phyloP scores from a whole-genome alignment of 2,888 invertebrate genomes.

The Pardosa pseudoannulata region DNA sequence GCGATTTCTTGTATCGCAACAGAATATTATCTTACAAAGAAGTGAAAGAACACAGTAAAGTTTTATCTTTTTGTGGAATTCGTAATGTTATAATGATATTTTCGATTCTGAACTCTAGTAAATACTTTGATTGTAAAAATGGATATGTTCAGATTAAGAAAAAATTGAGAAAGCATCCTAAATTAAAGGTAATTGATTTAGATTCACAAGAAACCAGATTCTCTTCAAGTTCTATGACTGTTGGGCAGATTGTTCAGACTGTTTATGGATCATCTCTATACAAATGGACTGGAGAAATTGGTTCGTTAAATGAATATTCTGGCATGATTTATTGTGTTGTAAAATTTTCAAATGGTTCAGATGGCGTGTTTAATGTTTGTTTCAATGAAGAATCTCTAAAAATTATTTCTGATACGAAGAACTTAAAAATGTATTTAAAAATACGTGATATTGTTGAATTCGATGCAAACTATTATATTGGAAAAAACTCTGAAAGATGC shows the following conservation, averaged over 20 bases:
- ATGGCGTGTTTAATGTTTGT: constrained; percentile 32
- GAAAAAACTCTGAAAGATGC: not conserved
- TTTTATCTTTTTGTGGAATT: constrained; percentile 26
- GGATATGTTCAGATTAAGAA: constrained; percentile 5
- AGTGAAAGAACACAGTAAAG: constrained; percentile 23
- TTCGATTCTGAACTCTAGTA: constrained; percentile 24
- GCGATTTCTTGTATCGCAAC: constrained; percentile 26
- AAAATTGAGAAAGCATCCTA: not conserved
- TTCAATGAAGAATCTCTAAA: constrained; percentile 37
- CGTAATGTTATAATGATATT: constrained; percentile 23
- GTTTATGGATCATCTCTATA: constrained; percentile 1
- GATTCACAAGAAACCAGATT: not conserved
- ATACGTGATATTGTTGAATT: constrained; percentile 42
- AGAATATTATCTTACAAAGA: constrained; percentile 26
- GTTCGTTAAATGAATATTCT: not conserved
- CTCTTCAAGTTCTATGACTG: not conserved
- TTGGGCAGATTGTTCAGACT: constrained; percentile 12
- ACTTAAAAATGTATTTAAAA: constrained; percentile 20
- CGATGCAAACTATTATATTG: constrained; percentile 37
- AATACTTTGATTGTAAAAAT: constrained; percentile 32
- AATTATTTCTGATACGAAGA: constrained; percentile 13
- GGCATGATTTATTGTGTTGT: constrained; percentile 47
- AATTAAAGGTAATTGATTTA: constrained; percentile 7
- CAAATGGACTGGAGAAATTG: constrained; percentile 40
- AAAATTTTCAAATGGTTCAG: constrained; percentile 3